phyloP scores from a whole-genome alignment of 1,140 invertebrate genomes.

The Penaeus vannamei region DNA sequence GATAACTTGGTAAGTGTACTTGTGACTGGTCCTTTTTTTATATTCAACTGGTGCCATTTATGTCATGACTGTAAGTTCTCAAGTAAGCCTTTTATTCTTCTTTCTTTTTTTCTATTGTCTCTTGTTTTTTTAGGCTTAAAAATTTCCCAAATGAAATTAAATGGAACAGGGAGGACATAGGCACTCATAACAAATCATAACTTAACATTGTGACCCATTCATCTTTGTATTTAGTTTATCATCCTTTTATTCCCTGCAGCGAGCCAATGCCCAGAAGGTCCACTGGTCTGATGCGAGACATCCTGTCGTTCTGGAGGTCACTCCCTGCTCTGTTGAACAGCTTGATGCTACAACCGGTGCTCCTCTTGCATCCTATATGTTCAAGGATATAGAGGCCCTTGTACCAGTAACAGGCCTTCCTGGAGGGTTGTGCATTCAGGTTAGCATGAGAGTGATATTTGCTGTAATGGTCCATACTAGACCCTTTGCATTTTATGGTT shows the following conservation, averaged over 20 bases:
- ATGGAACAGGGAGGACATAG: too few relatives aligned
- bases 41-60: background rate
- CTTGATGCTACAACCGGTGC: conserved; percentile 78
- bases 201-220: too few relatives aligned
- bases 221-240: background rate
- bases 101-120: conserved; percentile 51
- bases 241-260: conserved; percentile 74
- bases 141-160: too few relatives aligned
- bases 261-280: conserved; percentile 92
- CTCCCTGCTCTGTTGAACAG: conserved; percentile 90
- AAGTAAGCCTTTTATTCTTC: background rate
- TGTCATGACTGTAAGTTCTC: background rate
- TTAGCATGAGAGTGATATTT: background rate
- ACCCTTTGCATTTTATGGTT: too few relatives aligned
- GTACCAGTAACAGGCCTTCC: conserved; percentile 76
- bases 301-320: conserved; percentile 90
- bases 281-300: conserved; percentile 94
- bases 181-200: too few relatives aligned
- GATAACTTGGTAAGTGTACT: conserved; percentile 65
- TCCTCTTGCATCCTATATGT: conserved; percentile 89
- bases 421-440: conserved; percentile 74
- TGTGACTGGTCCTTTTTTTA: background rate
- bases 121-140: too few relatives aligned
- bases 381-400: conserved; percentile 91
- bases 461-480: too few relatives aligned